Evolutionary conservation across 2,888 invertebrate species (phyloP), one percentile per base, ranked within the genome.

Genomic region (Melinaea menophilus): DNA sequence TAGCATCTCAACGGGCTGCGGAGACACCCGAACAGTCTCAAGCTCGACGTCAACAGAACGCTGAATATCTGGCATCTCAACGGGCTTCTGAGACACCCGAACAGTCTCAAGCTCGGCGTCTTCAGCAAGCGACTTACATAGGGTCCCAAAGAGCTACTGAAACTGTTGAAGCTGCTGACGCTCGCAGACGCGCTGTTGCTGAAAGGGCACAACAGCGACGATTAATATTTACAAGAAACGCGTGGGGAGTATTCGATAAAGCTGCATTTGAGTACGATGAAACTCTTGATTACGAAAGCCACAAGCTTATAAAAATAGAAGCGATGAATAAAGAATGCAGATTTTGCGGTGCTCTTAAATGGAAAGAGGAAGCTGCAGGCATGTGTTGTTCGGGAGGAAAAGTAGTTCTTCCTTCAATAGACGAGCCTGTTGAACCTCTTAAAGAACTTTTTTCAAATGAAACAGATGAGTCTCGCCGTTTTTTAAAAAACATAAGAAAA

Each of bases 191-290:
- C 64, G 64, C 71, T 67, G 69, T 70, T 68, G 70, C 71, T 72
- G 71, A 71, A 68, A 65, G 66, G 60, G 66, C 66, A 64, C 56
- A 48, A 68, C 70, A 69, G 64, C 67, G 71, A 68, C 71, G 71
- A 47, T 22, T 58, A 69, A 66, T 65, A 68, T 72, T 73, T 65
- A 69, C 69, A 68, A 69, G 73, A 69, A 71, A 67, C 63, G 60
- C 65, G 58, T 63, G 68, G 69, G 61, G 66, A 58, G 68, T 67
- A 66, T 71, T 69, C 56, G 58, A 65, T 69, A 65, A 69, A 69
- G 70, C 70, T 70, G 69, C 68, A 69, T 69, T 72, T 71, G 71
- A 72, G 65, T 72, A 72, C 61, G 68, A 71, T 47, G 64, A 63
- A 9, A 70, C 66, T 58, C 63, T 72, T 65, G 68, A 72, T 65